phyloP scores from a whole-genome alignment of 2,797 vertebrate species.

The Tenualosa thibaudeaui region DNA sequence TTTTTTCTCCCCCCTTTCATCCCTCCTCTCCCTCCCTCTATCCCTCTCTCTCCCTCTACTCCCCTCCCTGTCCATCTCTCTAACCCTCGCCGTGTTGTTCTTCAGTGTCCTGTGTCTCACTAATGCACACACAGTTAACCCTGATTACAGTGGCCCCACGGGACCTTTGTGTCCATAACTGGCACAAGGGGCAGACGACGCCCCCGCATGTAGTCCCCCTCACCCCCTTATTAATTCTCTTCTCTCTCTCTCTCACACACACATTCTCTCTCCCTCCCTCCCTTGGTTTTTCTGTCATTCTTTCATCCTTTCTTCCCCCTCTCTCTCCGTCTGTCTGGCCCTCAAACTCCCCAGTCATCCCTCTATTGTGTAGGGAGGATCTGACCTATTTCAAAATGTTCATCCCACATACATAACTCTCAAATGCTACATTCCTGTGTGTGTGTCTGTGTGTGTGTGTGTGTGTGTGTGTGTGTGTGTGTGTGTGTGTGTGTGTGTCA shows the following conservation, averaged over 20 bases:
- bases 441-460: conserved; percentile 37
- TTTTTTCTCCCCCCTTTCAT: neutral
- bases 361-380: conserved; percentile 65
- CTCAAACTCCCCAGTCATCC: conserved; percentile 62
- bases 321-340: neutral
- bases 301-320: neutral
- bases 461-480: conserved; percentile 12
- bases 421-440: conserved; percentile 55
- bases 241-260: neutral
- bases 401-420: conserved; percentile 30
- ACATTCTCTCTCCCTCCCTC: neutral
- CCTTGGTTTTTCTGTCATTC: neutral
- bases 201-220: neutral
- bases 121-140: neutral
- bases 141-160: neutral
- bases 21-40: neutral
- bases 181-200: neutral
- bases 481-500: conserved; percentile 47
- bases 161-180: neutral
- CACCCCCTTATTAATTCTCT: neutral
- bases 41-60: neutral
- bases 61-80: neutral
- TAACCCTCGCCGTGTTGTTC: neutral
- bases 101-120: neutral
- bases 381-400: conserved; percentile 71